These are phyloP conservation scores for Danionella dracula DNA, from an alignment of 2,797 vertebrate genomes.

Conservation along the genomic window DNA sequence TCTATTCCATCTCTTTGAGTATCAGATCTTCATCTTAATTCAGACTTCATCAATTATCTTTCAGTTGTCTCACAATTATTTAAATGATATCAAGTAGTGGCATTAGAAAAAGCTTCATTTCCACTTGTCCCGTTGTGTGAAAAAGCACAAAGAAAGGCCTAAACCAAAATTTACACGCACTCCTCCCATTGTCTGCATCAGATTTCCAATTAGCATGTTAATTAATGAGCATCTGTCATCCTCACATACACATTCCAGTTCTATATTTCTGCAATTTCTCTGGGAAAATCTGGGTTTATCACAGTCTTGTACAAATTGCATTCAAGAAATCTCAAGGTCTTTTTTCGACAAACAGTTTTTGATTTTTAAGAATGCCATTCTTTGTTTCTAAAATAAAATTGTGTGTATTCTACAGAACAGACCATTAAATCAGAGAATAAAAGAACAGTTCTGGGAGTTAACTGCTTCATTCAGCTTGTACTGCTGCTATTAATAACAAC, in stretches of 20 bases:
- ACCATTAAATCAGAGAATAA: no score
- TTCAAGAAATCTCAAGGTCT: no score
- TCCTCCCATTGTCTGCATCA: conserved; percentile 55
- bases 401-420: no score
- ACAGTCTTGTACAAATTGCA: no score
- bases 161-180: neutral
- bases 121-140: neutral
- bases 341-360: no score
- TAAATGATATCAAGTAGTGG: conserved; percentile 12
- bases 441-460: no score
- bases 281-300: no score
- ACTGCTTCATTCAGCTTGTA: no score
- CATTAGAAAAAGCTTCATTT: conserved; percentile 29
- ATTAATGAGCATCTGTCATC: conserved; percentile 76
- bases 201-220: conserved; percentile 78
- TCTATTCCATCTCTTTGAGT: neutral
- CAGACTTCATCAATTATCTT: neutral
- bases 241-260: conserved; percentile 39
- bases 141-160: conserved; percentile 22
- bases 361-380: no score
- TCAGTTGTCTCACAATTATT: conserved; percentile 19
- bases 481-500: no score
- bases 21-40: neutral
- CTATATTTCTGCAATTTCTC: conserved; percentile 39
- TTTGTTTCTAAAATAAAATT: no score